Conservation (phyloP, 2,797 vertebrate genomes). For the Harpagifer antarcticus region DNA sequence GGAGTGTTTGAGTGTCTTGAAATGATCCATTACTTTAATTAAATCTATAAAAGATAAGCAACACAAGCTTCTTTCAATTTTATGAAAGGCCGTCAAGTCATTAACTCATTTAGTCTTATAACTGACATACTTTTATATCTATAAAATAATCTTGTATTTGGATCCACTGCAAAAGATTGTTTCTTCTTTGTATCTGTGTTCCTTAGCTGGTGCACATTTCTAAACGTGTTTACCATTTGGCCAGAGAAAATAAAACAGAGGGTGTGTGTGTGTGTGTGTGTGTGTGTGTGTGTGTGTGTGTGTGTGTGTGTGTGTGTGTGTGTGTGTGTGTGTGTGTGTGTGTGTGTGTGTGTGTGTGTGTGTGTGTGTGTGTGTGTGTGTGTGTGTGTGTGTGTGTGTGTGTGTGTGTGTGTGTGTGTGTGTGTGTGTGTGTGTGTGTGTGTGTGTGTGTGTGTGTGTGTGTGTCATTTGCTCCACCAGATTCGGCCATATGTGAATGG, state of each 20-base stretch:
- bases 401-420: too few species aligned
- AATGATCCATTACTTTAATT: background rate
- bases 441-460: too few species aligned
- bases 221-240: slow-evolving; percentile 12
- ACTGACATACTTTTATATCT: background rate
- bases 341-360: background rate
- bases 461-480: slow-evolving; percentile 75
- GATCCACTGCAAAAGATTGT: background rate
- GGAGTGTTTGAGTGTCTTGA: background rate
- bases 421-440: background rate
- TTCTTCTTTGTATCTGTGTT: background rate
- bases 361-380: too few species aligned
- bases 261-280: background rate
- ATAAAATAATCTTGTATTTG: background rate
- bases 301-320: background rate
- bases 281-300: too few species aligned
- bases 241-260: background rate
- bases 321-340: background rate
- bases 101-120: too few species aligned
- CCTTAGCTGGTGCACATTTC: background rate
- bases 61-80: slow-evolving; percentile 1
- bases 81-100: background rate
- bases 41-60: background rate
- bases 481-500: slow-evolving; percentile 95
- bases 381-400: background rate